phyloP scores from a whole-genome alignment of 2,797 vertebrate genomes.

The Ctenochaetus hawaiiensis region DNA sequence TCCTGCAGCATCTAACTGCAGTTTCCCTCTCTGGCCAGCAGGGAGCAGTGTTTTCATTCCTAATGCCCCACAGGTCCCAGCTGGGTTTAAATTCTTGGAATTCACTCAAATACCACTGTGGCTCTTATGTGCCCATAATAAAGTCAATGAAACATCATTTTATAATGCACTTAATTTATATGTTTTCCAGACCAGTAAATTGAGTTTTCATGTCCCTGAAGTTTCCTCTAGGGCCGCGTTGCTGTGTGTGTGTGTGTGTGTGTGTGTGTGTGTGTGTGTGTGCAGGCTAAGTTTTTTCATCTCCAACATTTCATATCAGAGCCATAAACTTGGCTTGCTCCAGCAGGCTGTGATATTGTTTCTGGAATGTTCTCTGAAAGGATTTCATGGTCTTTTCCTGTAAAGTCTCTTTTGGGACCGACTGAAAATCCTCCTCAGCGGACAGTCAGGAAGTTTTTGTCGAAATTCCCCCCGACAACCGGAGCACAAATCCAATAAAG shows the following conservation, averaged over 20 bases:
- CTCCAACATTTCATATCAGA: slow-evolving; percentile 57
- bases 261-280: slow-evolving; percentile 11
- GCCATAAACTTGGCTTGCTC: slow-evolving; percentile 57
- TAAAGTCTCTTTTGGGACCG: slow-evolving; percentile 56
- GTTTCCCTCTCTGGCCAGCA: slow-evolving; percentile 28
- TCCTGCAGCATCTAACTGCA: slow-evolving; percentile 16
- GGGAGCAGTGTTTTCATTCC: slow-evolving; percentile 52
- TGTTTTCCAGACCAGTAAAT: slow-evolving; percentile 52
- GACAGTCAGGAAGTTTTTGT: slow-evolving; percentile 39
- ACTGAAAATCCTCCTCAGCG: slow-evolving; percentile 56
- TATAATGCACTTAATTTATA: slow-evolving; percentile 43
- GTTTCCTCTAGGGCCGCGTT: slow-evolving; percentile 20
- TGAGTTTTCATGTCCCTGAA: slow-evolving; percentile 34
- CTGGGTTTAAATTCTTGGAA: slow-evolving; percentile 19
- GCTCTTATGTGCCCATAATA: slow-evolving; percentile 22
- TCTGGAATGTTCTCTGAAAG: slow-evolving; percentile 62
- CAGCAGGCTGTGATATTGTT: slow-evolving; percentile 68
- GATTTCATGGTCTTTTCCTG: slow-evolving; percentile 71
- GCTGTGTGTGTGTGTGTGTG: slow-evolving; percentile 8
- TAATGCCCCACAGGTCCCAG: not conserved
- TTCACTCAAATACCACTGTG: slow-evolving; percentile 22
- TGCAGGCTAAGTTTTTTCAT: slow-evolving; percentile 29
- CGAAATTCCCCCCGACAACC: slow-evolving; percentile 59
- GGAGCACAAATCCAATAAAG: slow-evolving; percentile 77
- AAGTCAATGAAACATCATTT: slow-evolving; percentile 43